Base-by-base conservation (phyloP, 35 echinoderm and acorn worm genomes). In the Apostichopus japonicus region DNA sequence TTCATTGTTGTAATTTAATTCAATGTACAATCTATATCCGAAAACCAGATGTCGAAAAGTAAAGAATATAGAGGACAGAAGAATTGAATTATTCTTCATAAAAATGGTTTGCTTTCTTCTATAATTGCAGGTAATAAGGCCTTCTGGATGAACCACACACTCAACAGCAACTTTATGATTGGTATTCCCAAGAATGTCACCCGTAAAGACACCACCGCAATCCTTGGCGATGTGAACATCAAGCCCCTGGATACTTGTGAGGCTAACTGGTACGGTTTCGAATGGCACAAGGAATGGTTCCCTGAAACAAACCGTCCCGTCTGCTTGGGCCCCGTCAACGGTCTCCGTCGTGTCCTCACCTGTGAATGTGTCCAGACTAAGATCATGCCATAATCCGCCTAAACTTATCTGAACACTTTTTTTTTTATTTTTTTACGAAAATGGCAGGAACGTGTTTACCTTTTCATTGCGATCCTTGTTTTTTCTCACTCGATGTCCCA, bases 281-380 rank as follows among this genome's bases (percentile, higher is more conserved):
- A 22, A 52, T 97, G 96, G 96, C 90, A 87, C 58, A 27, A 27
- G 6, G 96, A 97, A 79, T 95, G 96, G 96, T 97, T 95, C 80
- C 91, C 84, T 4, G 17, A 77, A 6, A 86, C 79, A 9, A 81
- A 80, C 24, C 78, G 86, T 63, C 91, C 93, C 23, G 79, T 97
- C 84, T 84, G 88, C 59, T 77, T 72, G 1, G 77, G 76, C 22
- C 8, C 59, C 27, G 70, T 87, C 23, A 71, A 53, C 10, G 90
- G 71, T 13, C 10, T 84, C 79, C 56, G 77, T 17, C 78, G 88
- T 75, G 11, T 77, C 15, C 19, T 94, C 16, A 72, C 78, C 59
- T 65, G 81, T 62, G 16, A 80, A n/a, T 79, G 88, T 58, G 17
- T 91, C 52, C 2, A 91, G 54, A 59, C 73, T 2, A 79, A 91